Percentiles rank a stretch among this genome's conserved stretches.
These are phyloP conservation scores for Ctenoplectra terminalis DNA, from an alignment of 1,140 invertebrate species.

Conservation along the genomic window DNA sequence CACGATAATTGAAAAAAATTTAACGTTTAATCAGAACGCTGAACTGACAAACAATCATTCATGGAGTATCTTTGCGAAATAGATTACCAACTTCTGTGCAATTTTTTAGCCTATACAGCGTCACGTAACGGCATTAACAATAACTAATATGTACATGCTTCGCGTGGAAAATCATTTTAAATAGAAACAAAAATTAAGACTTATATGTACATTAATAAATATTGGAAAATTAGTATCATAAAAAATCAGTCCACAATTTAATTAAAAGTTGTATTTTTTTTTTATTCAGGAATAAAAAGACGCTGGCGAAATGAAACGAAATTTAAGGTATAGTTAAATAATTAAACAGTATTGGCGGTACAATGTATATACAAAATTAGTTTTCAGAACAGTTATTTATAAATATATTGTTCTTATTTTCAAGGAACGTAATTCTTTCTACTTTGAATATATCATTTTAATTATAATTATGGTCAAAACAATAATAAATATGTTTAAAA, in stretches of 20 bases:
- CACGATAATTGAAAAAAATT: background rate
- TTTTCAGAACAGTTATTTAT: background rate
- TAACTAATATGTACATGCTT: conserved; percentile 3
- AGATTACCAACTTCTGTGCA: no score
- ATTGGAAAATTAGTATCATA: background rate
- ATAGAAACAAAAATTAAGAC: background rate
- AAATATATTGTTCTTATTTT: background rate
- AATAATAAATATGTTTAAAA: background rate
- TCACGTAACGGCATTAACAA: background rate
- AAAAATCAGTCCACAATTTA: background rate
- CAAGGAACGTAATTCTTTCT: background rate
- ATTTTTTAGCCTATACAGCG: background rate
- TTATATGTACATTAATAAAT: background rate
- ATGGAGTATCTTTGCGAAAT: conserved; percentile 1
- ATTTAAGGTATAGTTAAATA: conserved; percentile 1
- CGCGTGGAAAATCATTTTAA: background rate
- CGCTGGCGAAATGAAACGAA: background rate
- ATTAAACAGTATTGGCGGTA: background rate
- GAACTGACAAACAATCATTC: background rate
- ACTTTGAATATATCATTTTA: background rate
- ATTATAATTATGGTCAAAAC: background rate
- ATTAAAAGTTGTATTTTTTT: background rate
- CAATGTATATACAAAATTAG: background rate
- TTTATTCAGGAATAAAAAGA: background rate
- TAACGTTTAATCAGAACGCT: background rate